phyloP scores from a whole-genome alignment of 2,797 vertebrate genomes.

The Epinephelus coioides region DNA sequence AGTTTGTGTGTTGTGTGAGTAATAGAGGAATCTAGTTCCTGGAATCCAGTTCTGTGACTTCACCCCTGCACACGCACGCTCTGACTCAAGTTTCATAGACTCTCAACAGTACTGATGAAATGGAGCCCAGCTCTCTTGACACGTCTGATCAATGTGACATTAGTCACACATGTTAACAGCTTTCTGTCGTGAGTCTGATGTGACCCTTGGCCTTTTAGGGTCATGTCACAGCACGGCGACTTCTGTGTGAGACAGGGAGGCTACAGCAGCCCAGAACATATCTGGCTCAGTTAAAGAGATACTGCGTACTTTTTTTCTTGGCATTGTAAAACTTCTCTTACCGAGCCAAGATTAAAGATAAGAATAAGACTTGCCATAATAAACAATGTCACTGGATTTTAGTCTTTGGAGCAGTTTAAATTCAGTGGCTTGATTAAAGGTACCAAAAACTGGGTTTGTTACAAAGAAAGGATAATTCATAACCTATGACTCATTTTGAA shows the following conservation, averaged over 20 bases:
- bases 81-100: slow-evolving; percentile 54
- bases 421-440: slow-evolving; percentile 5
- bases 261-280: slow-evolving; percentile 14
- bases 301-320: not conserved
- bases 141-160: slow-evolving; percentile 34
- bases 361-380: slow-evolving; percentile 2
- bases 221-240: slow-evolving; percentile 19
- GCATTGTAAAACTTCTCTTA: not conserved
- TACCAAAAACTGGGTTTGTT: not conserved
- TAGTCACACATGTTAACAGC: slow-evolving; percentile 56
- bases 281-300: slow-evolving; percentile 6
- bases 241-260: slow-evolving; percentile 17
- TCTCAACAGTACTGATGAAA: slow-evolving; percentile 8
- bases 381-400: slow-evolving; percentile 10
- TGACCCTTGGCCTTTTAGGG: slow-evolving; percentile 53
- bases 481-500: not conserved
- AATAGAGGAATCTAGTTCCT: slow-evolving; percentile 14
- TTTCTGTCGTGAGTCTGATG: slow-evolving; percentile 48
- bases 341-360: not conserved
- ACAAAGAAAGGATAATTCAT: slow-evolving; percentile 1
- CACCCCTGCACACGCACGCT: slow-evolving; percentile 5
- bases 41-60: slow-evolving; percentile 35
- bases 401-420: not conserved
- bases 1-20: slow-evolving; percentile 1
- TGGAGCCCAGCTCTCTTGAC: slow-evolving; percentile 24